phyloP scores from a whole-genome alignment of 2,888 invertebrate species.

The Lypha dubia region DNA sequence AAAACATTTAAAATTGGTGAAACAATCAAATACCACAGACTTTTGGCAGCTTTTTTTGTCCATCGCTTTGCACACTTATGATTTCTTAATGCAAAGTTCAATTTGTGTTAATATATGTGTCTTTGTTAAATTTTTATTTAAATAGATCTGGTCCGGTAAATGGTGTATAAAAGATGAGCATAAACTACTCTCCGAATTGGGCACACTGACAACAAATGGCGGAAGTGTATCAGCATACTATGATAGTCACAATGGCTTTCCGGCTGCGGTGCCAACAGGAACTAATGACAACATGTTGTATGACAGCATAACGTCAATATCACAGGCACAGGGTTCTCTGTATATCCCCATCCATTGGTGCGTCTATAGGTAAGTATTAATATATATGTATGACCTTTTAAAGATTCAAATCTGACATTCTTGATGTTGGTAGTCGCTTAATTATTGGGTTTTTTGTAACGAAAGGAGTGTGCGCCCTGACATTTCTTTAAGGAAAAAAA shows the following conservation, averaged over 20 bases:
- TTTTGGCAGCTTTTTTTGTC: no score
- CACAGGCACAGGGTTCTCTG: constrained; percentile 88
- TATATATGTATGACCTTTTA: background rate
- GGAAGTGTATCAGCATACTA: constrained; percentile 82
- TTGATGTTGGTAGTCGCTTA: background rate
- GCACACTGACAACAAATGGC: constrained; percentile 85
- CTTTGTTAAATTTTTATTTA: background rate
- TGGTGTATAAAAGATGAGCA: constrained; percentile 97
- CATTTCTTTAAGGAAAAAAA: no score
- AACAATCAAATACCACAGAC: no score
- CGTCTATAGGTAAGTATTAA: constrained; percentile 86
- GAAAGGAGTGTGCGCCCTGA: no score
- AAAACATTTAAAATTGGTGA: no score
- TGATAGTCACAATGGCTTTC: constrained; percentile 84
- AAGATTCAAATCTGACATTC: background rate
- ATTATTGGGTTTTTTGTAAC: no score
- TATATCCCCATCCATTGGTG: constrained; percentile 91
- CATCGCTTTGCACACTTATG: no score
- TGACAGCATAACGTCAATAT: constrained; percentile 89
- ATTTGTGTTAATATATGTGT: background rate
- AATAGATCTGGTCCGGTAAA: constrained; percentile 92
- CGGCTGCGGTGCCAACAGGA: constrained; percentile 75
- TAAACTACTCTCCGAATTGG: constrained; percentile 92
- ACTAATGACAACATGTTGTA: constrained; percentile 85
- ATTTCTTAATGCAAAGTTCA: background rate